phyloP scores from a whole-genome alignment of 2,797 vertebrate genomes.

The Notoglanidium macrostoma region DNA sequence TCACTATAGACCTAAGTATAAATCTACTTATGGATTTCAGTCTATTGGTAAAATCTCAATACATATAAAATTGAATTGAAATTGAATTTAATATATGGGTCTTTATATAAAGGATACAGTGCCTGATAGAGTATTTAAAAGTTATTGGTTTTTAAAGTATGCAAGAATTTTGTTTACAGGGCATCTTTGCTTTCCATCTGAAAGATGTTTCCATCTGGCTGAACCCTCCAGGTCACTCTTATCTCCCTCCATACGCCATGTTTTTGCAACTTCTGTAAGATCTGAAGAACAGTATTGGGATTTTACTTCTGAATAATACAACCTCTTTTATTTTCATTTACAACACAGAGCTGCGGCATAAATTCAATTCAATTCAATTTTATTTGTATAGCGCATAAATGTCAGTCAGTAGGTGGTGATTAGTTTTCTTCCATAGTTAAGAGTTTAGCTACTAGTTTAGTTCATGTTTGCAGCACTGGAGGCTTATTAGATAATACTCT shows the following conservation, averaged over 20 bases:
- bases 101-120: not conserved
- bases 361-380: no score
- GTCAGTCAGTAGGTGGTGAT: no score
- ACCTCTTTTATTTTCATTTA: not conserved
- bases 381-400: no score
- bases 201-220: no score
- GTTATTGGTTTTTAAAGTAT: not conserved
- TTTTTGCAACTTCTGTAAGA: not conserved
- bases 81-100: not conserved
- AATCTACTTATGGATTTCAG: not conserved
- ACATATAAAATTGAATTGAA: not conserved
- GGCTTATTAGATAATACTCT: no score
- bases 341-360: no score
- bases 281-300: not conserved
- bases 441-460: no score
- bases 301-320: not conserved
- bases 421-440: no score
- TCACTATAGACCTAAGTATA: not conserved
- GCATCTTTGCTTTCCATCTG: not conserved
- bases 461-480: no score
- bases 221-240: not conserved
- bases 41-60: no score
- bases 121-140: not conserved
- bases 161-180: not conserved
- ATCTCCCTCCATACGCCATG: not conserved